Base-by-base conservation (phyloP, 2,113 vertebrate species). In the human region DNA sequence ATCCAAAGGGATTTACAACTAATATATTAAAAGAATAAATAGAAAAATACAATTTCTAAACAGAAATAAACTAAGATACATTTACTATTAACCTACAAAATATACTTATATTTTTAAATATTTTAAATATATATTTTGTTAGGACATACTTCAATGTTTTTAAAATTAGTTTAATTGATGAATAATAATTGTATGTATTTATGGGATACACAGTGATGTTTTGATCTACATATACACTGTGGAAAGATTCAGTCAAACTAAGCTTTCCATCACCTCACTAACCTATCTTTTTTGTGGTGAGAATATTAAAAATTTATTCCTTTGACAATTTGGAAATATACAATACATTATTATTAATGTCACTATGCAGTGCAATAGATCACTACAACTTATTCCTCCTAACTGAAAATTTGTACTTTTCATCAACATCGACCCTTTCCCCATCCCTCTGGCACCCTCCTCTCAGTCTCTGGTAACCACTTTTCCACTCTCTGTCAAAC, bases 91-190 rank as follows among this genome's bases (percentile, higher is more conserved):
- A 90, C 5, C 23, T 85, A 85, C 25, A 50, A 82, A 84, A 68
- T 76, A 76, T 57, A 59, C 57, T 91, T 76, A 14, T 64, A 76
- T 59, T 90, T 90, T 55, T 1, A 57, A 94, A 45, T 93, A 93
- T 66, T 95, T 95, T 61, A 93, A 78, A 70, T 66, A n/a, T 20
- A 43, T 40, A 72, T 64, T 84, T 94, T 92, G 43, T 78, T 72
- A 73, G 22, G 90, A 92, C 22, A 90, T 73, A 85, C 17, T 32
- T 96, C 38, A 30, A 76, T 76, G 40, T 76, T 45, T 43, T 73
- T 9, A 38, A 38, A 43, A 73, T 40, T 76, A 45, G 14, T 76
- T 76, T 78, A 32, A 78, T 48, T 48, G 75, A 78, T 45, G 45
- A 75, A 50, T 78, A 78, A 78, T 78, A 48, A 48, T 32, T 78